Percentiles rank a stretch among this genome's conserved stretches.
phyloP scores from a whole-genome alignment of 2,113 vertebrate species.

The Pogona vitticeps region DNA sequence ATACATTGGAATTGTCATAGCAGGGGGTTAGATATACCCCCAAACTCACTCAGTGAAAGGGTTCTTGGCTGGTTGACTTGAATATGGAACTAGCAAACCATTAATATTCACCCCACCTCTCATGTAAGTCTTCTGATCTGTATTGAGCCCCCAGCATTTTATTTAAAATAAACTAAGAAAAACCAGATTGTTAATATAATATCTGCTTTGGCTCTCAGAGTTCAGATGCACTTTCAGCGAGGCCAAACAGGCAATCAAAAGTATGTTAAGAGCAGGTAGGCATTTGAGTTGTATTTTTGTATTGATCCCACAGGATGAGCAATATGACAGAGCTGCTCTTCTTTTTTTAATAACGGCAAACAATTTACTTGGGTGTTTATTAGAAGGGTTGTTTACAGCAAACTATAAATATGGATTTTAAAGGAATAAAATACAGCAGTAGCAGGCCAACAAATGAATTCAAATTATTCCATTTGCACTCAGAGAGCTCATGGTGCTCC shows the following conservation, averaged over 20 bases:
- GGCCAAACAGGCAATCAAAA: background rate
- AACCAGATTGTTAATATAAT: no score
- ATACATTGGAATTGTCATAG: no score
- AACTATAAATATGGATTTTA: constrained; percentile 32
- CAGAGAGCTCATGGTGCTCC: background rate
- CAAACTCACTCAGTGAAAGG: no score
- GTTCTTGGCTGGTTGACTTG: no score
- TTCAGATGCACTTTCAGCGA: background rate
- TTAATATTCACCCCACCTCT: no score
- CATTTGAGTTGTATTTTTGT: background rate
- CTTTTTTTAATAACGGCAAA: constrained; percentile 3
- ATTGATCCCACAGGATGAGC: constrained; percentile 11
- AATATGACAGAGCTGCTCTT: background rate
- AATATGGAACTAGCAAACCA: no score
- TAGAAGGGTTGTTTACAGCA: constrained; percentile 12
- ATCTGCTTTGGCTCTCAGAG: background rate
- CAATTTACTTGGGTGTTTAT: constrained; percentile 16
- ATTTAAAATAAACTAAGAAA: no score
- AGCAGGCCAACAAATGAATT: constrained; percentile 25
- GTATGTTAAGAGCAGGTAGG: background rate
- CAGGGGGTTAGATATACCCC: no score
- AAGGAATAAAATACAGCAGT: background rate
- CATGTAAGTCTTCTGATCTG: no score
- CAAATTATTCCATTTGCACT: constrained; percentile 16
- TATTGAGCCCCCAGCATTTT: no score